Conservation (phyloP, 1,140 invertebrate species). For the Drosophila leontia region DNA sequence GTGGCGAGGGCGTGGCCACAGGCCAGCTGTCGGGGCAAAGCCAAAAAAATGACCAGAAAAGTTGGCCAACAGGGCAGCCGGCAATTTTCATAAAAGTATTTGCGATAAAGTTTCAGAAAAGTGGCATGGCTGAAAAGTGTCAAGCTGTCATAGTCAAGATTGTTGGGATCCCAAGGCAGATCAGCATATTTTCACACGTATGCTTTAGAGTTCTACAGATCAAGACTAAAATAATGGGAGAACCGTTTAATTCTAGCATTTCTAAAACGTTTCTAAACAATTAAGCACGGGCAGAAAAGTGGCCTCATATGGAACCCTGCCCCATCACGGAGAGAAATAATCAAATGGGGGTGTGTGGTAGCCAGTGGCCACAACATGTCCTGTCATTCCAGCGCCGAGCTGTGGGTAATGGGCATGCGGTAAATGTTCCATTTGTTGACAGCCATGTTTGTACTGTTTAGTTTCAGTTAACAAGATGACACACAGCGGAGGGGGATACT, state of each 20-base stretch:
- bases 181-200: not conserved
- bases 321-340: constrained; percentile 38
- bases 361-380: constrained; percentile 74
- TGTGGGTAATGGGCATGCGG: constrained; percentile 69
- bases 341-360: constrained; percentile 43
- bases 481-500: not conserved
- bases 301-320: constrained; percentile 43
- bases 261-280: constrained; percentile 64
- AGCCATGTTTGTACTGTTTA: constrained; percentile 79
- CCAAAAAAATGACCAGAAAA: constrained; percentile 29
- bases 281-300: constrained; percentile 35
- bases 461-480: constrained; percentile 71
- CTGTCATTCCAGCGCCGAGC: constrained; percentile 70
- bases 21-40: constrained; percentile 31
- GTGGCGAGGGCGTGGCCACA: constrained; percentile 32
- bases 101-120: constrained; percentile 28
- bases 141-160: constrained; percentile 10
- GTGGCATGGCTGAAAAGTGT: constrained; percentile 6
- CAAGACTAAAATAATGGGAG: not conserved
- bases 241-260: not conserved
- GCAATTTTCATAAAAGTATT: constrained; percentile 30
- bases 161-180: not conserved
- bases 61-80: constrained; percentile 23
- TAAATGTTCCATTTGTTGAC: constrained; percentile 82
- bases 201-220: not conserved